Base-by-base conservation (phyloP, 1,140 invertebrate species). In the Drosophila sturtevanti region DNA sequence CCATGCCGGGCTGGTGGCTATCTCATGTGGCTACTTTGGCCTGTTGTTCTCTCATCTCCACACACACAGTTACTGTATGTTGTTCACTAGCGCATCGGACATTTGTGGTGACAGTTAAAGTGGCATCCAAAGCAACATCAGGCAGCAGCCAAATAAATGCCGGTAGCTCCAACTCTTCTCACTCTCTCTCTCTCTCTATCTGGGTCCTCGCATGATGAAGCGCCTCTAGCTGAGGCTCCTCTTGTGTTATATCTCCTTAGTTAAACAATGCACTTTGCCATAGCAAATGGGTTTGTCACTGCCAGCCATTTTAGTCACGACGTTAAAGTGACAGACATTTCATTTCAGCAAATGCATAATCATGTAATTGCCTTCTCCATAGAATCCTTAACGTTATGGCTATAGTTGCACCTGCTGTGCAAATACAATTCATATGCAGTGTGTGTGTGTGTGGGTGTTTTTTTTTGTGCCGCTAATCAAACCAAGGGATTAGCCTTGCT, bases 21-120 rank as follows among this genome's bases (percentile, higher is more conserved):
- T 27, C 54, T 56, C 54, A 27, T 35, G 31, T 56, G 54, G 54
- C 54, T 56, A 56, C 31, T 55, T 7, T 12, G 52, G 55, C 27
- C 41, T 69, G 56, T 64, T 67, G 61, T 68, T 87, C 68, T 64
- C 41, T 0, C 31, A 14, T 12, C 35, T 55, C 9, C 41, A 10
- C 41, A 22, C 41, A 10, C 41, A 22, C 51, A 55, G 63, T 38
- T 54, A 48, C 9, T 77, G 44, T 61, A 10, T 54, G 34, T 58
- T 77, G 41, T 58, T 76, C 77, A 66, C 59, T 73, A 68, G 56
- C 63, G 35, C 68, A 78, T 61, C 68, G 80, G 85, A 89, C 69
- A 80, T 65, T 60, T 84, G 73, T 80, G 84, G 61, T 89, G 84
- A 87, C 84, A 87, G 81, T 68, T 84, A 75, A 89, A 89, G 85